phyloP scores from a whole-genome alignment of 2,113 vertebrate species.

The Nothoprocta perdicaria region DNA sequence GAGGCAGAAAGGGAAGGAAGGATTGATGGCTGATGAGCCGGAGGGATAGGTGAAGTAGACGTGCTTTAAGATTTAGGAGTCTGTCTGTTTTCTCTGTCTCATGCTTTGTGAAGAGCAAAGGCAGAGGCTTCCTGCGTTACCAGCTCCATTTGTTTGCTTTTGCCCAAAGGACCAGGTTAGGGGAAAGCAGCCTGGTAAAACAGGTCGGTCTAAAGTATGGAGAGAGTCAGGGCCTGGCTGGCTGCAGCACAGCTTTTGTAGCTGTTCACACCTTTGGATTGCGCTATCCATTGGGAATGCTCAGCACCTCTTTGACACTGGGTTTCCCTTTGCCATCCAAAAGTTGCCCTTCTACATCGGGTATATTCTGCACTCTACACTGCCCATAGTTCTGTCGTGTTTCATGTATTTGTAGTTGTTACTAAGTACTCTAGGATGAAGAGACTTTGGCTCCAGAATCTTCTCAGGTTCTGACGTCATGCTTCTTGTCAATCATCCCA shows the following conservation, averaged over 20 bases:
- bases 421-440: neutral
- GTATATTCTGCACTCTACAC: neutral
- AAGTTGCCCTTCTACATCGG: neutral
- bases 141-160: neutral
- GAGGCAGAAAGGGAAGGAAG: neutral
- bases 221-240: neutral
- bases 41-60: neutral
- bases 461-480: neutral
- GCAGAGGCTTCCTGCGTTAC: neutral
- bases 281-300: neutral
- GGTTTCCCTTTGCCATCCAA: neutral
- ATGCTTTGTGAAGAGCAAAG: neutral
- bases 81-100: neutral
- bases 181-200: neutral
- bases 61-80: neutral
- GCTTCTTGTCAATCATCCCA: neutral
- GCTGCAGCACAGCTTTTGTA: neutral
- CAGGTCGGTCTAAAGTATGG: neutral
- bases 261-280: fast-evolving
- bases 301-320: neutral
- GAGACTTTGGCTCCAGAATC: neutral
- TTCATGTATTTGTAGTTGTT: neutral
- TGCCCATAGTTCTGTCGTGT: neutral
- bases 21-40: fast-evolving
- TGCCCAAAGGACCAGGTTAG: neutral